phyloP scores from a whole-genome alignment of 64 coral and sea anemone genomes.

The Catalaphyllia jardinei region DNA sequence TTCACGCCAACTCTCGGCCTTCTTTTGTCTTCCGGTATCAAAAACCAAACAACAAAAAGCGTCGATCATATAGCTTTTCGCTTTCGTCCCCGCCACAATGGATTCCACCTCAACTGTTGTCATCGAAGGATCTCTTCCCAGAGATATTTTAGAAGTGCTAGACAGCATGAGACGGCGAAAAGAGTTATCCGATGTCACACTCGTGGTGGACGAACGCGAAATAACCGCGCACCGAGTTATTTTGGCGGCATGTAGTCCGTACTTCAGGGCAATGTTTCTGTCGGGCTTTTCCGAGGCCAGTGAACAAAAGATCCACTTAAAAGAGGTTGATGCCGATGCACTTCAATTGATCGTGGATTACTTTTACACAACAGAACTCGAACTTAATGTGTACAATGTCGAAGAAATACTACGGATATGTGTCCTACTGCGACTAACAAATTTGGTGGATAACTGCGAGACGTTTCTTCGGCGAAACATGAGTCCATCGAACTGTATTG shows the following conservation, averaged over 20 bases:
- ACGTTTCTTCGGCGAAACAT: constrained; percentile 94
- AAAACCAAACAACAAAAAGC: not conserved
- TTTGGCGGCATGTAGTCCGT: constrained; percentile 95
- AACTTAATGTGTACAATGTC: constrained; percentile 80
- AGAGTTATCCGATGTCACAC: constrained; percentile 88
- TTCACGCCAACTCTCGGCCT: not conserved
- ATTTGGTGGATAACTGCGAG: constrained; percentile 91
- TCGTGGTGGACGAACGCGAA: constrained; percentile 56
- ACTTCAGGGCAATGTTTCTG: constrained; percentile 98
- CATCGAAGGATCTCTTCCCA: constrained; percentile 72
- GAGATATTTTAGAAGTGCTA: constrained; percentile 75
- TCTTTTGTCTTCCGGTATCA: constrained; percentile 32
- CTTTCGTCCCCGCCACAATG: not conserved
- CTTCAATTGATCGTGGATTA: constrained; percentile 81
- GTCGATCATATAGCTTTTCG: not conserved
- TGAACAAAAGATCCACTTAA: constrained; percentile 74
- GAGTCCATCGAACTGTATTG: constrained; percentile 88
- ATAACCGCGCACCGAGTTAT: constrained; percentile 83
- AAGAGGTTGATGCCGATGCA: constrained; percentile 71
- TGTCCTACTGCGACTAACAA: constrained; percentile 75
- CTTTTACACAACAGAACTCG: constrained; percentile 92
- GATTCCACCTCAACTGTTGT: constrained; percentile 82
- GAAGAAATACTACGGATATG: constrained; percentile 87
- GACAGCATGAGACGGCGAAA: constrained; percentile 78
- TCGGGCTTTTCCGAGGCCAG: constrained; percentile 90